These are phyloP conservation scores for Sebastes taczanowskii DNA, from an alignment of 2,797 vertebrate species.

Conservation along the genomic window DNA sequence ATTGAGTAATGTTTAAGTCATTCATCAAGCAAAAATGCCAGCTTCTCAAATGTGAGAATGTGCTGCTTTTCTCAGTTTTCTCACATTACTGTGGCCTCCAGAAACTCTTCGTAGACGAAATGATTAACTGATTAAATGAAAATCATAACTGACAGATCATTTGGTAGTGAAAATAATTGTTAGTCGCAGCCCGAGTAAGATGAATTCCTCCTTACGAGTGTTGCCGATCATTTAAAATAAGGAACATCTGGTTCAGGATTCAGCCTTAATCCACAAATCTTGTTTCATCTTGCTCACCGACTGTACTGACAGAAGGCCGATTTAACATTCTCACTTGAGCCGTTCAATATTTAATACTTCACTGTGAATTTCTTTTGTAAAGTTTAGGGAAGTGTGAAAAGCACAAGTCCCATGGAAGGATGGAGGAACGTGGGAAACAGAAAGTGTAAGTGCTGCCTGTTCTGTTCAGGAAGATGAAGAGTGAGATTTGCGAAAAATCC, in stretches of 20 bases:
- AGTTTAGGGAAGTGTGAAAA: conserved; percentile 71
- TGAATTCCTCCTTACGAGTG: not conserved
- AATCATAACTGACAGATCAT: not conserved
- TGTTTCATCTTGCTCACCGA: conserved; percentile 24
- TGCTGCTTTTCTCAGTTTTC: too few relatives aligned
- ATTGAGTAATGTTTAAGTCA: not conserved
- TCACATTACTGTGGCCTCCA: too few relatives aligned
- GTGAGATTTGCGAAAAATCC: not conserved
- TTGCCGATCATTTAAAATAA: not conserved
- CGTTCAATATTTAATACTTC: conserved; percentile 68
- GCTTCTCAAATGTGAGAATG: not conserved
- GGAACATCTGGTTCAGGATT: not conserved
- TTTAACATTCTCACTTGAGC: conserved; percentile 29
- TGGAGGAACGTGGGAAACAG: conserved; percentile 17
- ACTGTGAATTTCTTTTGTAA: conserved; percentile 62
- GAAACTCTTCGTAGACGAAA: not conserved
- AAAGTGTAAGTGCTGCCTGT: conserved; percentile 2
- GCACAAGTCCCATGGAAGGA: conserved; percentile 30
- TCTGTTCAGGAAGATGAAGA: not conserved
- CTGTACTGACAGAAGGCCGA: conserved; percentile 8
- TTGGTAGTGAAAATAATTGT: not conserved
- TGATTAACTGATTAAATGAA: not conserved
- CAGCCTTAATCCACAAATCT: conserved; percentile 35
- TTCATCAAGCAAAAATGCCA: not conserved
- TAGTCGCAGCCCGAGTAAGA: not conserved